phyloP scores from a whole-genome alignment of 2,888 invertebrate genomes.

The Smittia sp. region DNA sequence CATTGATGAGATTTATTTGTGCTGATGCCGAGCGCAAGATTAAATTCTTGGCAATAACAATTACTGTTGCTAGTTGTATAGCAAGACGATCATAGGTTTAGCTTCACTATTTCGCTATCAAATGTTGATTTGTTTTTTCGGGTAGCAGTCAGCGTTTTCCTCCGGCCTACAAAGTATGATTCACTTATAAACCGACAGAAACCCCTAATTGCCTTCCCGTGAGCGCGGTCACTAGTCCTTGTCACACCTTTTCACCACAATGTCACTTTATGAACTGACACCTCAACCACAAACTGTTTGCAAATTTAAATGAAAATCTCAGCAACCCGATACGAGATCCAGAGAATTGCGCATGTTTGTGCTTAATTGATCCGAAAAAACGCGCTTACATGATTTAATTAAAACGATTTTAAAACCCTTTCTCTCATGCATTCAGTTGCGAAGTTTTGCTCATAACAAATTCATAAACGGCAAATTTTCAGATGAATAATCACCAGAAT shows the following conservation, averaged over 20 bases:
- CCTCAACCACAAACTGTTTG: neutral
- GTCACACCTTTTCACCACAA: neutral
- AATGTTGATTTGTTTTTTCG: no score
- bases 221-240: neutral
- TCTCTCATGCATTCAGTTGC: neutral
- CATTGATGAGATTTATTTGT: no score
- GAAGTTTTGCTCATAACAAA: neutral
- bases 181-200: constrained; percentile 38
- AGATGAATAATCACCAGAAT: neutral
- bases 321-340: neutral
- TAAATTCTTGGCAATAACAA: no score
- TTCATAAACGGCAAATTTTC: neutral
- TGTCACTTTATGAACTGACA: constrained; percentile 26
- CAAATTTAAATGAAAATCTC: constrained; percentile 30
- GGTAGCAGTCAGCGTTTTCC: constrained; percentile 34
- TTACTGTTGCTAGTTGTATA: no score
- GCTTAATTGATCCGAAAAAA: constrained; percentile 36
- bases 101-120: no score
- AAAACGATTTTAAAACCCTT: constrained; percentile 3
- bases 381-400: constrained; percentile 34
- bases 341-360: constrained; percentile 33
- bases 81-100: no score
- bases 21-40: no score
- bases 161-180: constrained; percentile 35
- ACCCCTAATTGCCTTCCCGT: constrained; percentile 27